phyloP scores from a whole-genome alignment of 2,113 vertebrate species.

The Tautogolabrus adspersus region DNA sequence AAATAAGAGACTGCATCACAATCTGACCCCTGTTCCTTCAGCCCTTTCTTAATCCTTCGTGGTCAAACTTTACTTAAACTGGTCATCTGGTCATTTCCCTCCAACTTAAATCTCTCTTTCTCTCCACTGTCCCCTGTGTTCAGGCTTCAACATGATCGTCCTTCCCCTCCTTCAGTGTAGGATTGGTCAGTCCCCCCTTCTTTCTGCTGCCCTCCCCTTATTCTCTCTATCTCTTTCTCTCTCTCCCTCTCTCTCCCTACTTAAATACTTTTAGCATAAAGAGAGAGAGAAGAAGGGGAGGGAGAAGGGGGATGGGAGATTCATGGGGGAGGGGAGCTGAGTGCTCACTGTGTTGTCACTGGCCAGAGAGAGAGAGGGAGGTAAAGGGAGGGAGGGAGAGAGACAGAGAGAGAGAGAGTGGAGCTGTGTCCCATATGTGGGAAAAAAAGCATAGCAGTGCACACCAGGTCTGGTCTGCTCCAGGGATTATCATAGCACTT shows the following conservation, averaged over 20 bases:
- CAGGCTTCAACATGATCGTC: constrained; percentile 57
- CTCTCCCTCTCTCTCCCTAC: constrained; percentile 61
- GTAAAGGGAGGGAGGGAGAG: constrained; percentile 33
- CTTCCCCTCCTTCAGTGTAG: constrained; percentile 56
- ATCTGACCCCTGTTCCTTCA: background rate
- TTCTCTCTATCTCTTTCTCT: constrained; percentile 61
- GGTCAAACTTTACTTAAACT: constrained; percentile 25
- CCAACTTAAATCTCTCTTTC: constrained; percentile 33
- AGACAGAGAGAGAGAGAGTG: constrained; percentile 54
- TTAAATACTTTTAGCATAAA: constrained; percentile 87
- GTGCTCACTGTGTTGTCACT: constrained; percentile 83
- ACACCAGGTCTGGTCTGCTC: constrained; percentile 72
- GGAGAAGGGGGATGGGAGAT: constrained; percentile 69
- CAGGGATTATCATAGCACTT: constrained; percentile 80
- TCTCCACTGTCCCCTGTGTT: constrained; percentile 42
- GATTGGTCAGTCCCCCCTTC: constrained; percentile 78
- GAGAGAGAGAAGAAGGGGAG: constrained; percentile 70
- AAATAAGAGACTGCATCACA: constrained; percentile 9
- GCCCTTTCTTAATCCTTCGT: background rate
- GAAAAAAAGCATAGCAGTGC: constrained; percentile 80
- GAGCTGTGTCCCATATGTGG: constrained; percentile 84
- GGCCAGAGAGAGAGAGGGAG: constrained; percentile 60
- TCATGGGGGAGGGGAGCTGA: constrained; percentile 82
- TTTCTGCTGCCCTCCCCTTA: constrained; percentile 62
- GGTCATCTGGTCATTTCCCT: constrained; percentile 47